These are phyloP conservation scores for Toxostoma redivivum DNA, from an alignment of 2,113 vertebrate genomes.

Conservation along the genomic window DNA sequence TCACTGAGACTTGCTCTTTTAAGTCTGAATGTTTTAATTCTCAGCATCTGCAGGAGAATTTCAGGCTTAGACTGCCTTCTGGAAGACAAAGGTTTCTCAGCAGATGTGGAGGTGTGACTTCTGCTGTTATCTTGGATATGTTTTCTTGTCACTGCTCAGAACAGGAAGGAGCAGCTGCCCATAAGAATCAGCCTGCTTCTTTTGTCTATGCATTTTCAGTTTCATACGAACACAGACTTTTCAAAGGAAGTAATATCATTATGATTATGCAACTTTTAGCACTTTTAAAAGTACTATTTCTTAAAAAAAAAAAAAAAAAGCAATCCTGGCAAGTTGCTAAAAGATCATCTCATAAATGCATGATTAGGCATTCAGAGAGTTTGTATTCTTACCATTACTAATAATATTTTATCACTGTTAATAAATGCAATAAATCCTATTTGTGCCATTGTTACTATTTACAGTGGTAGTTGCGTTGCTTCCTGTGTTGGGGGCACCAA, in stretches of 20 bases:
- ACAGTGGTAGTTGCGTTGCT: background rate
- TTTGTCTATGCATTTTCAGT: background rate
- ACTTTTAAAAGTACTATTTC: background rate
- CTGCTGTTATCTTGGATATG: background rate
- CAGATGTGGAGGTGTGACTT: background rate
- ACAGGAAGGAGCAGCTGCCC: background rate
- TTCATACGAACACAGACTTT: background rate
- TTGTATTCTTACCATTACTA: background rate
- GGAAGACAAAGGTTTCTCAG: background rate
- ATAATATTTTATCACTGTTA: background rate
- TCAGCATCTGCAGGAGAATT: background rate
- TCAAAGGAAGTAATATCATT: background rate
- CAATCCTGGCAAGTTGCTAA: background rate
- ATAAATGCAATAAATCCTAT: background rate
- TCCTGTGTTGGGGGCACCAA: background rate
- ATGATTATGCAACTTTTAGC: background rate
- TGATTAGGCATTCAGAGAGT: background rate
- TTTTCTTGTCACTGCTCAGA: background rate
- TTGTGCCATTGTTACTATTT: background rate
- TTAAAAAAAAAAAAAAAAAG: background rate
- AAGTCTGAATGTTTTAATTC: background rate
- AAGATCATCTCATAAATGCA: background rate
- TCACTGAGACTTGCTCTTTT: background rate
- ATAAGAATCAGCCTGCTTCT: background rate
- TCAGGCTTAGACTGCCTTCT: background rate